These are phyloP conservation scores for Pseudorasbora parva DNA, from an alignment of 2,113 vertebrate genomes.

Conservation along the genomic window DNA sequence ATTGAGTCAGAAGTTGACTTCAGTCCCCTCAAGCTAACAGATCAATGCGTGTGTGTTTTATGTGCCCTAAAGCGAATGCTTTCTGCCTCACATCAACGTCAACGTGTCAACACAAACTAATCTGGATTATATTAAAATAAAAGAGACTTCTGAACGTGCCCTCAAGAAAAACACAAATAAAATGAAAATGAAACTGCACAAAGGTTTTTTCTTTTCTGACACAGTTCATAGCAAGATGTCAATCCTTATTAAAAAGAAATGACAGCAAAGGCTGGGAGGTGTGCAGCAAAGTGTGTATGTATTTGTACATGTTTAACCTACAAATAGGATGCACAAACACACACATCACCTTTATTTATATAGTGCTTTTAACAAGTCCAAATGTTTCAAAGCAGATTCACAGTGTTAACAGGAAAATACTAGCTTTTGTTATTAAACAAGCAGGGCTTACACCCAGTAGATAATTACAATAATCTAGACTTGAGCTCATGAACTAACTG, in stretches of 20 bases:
- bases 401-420: too few species aligned
- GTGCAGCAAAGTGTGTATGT: neutral
- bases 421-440: too few species aligned
- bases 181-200: neutral
- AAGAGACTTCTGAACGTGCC: conserved; percentile 4
- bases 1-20: neutral
- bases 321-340: too few species aligned
- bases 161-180: neutral
- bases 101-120: conserved; percentile 2
- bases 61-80: neutral
- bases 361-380: too few species aligned
- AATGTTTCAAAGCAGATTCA: too few species aligned
- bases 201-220: neutral
- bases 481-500: too few species aligned
- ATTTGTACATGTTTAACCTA: neutral
- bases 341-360: too few species aligned
- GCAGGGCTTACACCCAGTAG: too few species aligned
- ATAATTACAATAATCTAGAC: too few species aligned
- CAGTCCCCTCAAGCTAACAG: neutral
- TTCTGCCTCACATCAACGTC: neutral
- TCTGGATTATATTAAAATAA: conserved; percentile 13
- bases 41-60: neutral
- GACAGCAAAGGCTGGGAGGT: neutral
- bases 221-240: neutral
- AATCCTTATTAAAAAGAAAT: neutral